phyloP scores from a whole-genome alignment of 2,113 vertebrate genomes.

The Gila orcuttii region DNA sequence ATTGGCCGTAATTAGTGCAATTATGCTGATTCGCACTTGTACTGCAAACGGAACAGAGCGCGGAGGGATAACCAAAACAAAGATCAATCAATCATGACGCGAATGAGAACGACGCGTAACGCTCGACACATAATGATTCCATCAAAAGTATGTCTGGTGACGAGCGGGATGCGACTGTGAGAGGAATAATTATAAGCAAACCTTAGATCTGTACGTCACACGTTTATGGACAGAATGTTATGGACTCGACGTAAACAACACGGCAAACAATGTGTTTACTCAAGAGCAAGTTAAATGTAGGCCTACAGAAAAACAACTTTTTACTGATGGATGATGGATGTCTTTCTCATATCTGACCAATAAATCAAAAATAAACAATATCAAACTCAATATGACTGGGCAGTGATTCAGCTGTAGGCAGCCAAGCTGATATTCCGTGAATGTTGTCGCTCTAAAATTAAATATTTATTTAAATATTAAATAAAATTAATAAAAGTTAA shows the following conservation, averaged over 20 bases:
- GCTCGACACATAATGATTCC: constrained; percentile 67
- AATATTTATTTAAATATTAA: too few relatives aligned
- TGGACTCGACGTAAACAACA: background rate
- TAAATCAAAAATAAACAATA: too few relatives aligned
- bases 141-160: constrained; percentile 64
- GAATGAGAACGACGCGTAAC: constrained; percentile 67
- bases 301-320: background rate
- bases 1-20: constrained; percentile 85
- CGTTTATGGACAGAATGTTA: background rate
- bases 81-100: constrained; percentile 70
- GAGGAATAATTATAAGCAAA: constrained; percentile 21
- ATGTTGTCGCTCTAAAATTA: background rate
- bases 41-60: constrained; percentile 75
- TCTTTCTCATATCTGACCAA: too few relatives aligned
- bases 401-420: background rate
- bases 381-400: too few relatives aligned
- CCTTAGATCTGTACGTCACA: background rate
- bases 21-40: constrained; percentile 88
- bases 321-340: background rate
- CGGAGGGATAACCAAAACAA: constrained; percentile 71
- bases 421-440: background rate
- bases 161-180: constrained; percentile 37
- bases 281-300: background rate
- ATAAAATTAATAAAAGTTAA: background rate
- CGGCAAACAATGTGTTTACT: background rate